Conservation (phyloP, 2,797 vertebrate species). For the Epinephelus awoara region DNA sequence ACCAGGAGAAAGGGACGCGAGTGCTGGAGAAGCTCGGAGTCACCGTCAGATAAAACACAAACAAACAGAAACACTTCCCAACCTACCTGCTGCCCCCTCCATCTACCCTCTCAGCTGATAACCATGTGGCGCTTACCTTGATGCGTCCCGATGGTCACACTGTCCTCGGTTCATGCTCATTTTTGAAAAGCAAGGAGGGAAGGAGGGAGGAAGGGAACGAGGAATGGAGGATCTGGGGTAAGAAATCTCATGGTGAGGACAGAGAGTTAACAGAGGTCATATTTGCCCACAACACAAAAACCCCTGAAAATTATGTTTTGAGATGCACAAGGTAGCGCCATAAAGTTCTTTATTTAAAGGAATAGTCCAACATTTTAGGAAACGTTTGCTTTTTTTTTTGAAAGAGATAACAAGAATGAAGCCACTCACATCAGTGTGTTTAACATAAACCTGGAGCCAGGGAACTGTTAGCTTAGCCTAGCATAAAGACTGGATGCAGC, state of each 20-base stretch:
- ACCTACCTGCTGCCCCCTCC: neutral
- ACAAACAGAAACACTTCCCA: constrained; percentile 3
- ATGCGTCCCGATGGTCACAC: neutral
- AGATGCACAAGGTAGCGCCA: neutral
- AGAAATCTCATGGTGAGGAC: neutral
- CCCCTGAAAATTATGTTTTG: neutral
- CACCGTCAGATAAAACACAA: constrained; percentile 91
- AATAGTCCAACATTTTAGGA: neutral
- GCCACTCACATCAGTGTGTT: neutral
- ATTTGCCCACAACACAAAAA: neutral
- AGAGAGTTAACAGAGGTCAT: neutral
- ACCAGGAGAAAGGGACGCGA: constrained; percentile 92
- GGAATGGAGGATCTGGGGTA: constrained; percentile 18
- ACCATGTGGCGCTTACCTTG: constrained; percentile 11
- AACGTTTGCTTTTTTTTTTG: constrained; percentile 3
- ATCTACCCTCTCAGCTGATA: constrained; percentile 9
- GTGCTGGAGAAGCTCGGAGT: constrained; percentile 96
- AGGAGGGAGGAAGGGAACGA: neutral
- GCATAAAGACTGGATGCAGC: neutral
- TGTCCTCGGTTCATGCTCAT: neutral
- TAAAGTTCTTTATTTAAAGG: neutral
- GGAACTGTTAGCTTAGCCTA: neutral
- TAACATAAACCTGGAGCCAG: neutral
- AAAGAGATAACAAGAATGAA: neutral
- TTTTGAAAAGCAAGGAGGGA: neutral